These are phyloP conservation scores for Drosophila chauvacae DNA, from an alignment of 1,140 invertebrate genomes.

Conservation along the genomic window DNA sequence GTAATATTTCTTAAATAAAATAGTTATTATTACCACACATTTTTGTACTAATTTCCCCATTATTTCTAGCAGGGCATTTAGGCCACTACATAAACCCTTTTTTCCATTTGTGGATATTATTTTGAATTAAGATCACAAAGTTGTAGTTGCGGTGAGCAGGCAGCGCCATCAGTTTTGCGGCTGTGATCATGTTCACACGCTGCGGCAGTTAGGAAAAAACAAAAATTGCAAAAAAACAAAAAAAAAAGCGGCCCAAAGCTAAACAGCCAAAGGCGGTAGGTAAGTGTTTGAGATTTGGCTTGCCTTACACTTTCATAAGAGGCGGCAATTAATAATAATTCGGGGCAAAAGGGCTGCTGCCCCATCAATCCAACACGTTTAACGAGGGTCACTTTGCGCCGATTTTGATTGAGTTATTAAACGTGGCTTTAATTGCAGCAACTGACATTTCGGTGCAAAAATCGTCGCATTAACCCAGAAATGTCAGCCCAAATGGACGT, in stretches of 20 bases:
- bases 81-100: not conserved
- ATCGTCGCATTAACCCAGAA: conserved; percentile 78
- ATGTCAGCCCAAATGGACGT: conserved; percentile 57
- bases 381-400: conserved; percentile 55
- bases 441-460: conserved; percentile 33
- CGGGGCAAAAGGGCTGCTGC: conserved; percentile 30
- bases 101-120: conserved; percentile 7
- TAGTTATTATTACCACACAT: not conserved
- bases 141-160: conserved; percentile 50
- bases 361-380: conserved; percentile 44
- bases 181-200: conserved; percentile 70
- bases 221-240: too few relatives aligned
- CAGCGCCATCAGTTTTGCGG: conserved; percentile 53
- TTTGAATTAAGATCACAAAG: conserved; percentile 67
- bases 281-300: conserved; percentile 44
- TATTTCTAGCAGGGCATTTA: conserved; percentile 6
- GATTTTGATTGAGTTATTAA: conserved; percentile 76
- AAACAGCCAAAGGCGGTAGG: conserved; percentile 14
- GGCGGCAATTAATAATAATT: conserved; percentile 64
- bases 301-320: conserved; percentile 64
- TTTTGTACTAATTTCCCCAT: not conserved
- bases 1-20: not conserved
- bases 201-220: conserved; percentile 13
- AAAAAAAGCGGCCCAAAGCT: conserved; percentile 15
- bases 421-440: conserved; percentile 66